A percentile compares a stretch with the other conserved stretches of the same genome.
Conservation (phyloP, 2,113 vertebrate genomes). For the Charina bottae region DNA sequence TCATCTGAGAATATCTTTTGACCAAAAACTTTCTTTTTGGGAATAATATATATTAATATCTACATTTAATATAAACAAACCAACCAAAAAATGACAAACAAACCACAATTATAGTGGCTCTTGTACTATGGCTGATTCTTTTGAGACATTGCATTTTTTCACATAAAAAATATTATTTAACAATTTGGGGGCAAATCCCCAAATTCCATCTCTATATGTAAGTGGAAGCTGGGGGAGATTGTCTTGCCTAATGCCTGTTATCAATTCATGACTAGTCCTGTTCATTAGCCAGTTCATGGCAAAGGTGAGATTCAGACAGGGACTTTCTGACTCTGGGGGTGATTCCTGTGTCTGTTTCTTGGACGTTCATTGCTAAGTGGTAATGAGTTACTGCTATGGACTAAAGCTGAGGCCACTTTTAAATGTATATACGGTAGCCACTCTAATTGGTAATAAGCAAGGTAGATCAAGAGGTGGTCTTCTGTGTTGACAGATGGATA, state of each 20-base stretch:
- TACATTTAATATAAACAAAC: neutral
- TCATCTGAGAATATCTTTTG: neutral
- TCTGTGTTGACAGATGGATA: neutral
- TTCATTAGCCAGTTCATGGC: neutral
- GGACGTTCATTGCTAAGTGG: neutral
- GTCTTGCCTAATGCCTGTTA: neutral
- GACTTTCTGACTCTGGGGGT: neutral
- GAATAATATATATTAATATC: neutral
- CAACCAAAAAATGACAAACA: neutral
- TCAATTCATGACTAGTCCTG: neutral
- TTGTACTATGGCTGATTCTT: neutral
- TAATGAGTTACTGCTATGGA: neutral
- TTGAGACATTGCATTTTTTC: neutral
- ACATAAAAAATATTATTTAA: neutral
- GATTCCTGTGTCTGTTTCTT: neutral
- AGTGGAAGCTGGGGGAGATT: neutral
- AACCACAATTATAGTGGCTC: neutral
- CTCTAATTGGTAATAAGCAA: neutral
- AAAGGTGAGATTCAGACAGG: neutral
- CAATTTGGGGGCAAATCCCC: neutral
- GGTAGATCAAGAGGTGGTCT: neutral
- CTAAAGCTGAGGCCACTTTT: neutral
- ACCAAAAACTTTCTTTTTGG: neutral
- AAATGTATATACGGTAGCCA: neutral
- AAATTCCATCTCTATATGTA: neutral